Evolutionary conservation across 2,113 vertebrate species (phyloP), one percentile per base, ranked within the genome.

Genomic region (Chrysemys picta): DNA sequence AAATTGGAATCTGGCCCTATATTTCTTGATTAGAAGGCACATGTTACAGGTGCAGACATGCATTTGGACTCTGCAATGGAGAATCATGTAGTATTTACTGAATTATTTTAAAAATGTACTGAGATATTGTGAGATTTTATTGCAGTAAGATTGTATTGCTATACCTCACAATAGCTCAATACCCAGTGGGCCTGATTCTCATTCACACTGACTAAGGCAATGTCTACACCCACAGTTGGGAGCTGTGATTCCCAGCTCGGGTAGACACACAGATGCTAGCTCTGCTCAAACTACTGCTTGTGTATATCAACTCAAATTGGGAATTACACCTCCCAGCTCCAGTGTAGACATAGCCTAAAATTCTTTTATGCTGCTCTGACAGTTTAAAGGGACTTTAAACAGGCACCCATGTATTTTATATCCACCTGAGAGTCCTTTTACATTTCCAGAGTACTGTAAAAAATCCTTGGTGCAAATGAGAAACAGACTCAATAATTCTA

Each of bases 131-230:
- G 52, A 25, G 56, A 31, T 49, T 79, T 3, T 45, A 79, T 24
- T 79, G 57, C 21, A 53, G 3, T 53, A 53, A 56, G 52, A 27
- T 49, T 79, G 3, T 38, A 79, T 24, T 79, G 57, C 16, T 65
- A 31, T 80, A 35, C 31, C 45, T 80, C 10, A 72, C 19, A 54
- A 24, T 22, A 92, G 56, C 45, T 91, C 49, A 92, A 52, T 92
- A 27, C 50, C 29, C 35, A 38, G 14, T 17, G 17, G 5, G 45
- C 91, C 8, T 1, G 19, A 12, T 59, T 93, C 57, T 57, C 2
- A 1, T 75, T 91, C 0, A 0, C n/a, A 65, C 29, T 62, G 10
- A 31, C 25, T 8, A 8, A 22, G 53, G 53, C 53, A 54, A 9
- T 54, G 53, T 54, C 21, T 54, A 22, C 53, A 21, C 53, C 25